Conservation (phyloP, 2,797 vertebrate genomes). For the Sebastes wilsoni region DNA sequence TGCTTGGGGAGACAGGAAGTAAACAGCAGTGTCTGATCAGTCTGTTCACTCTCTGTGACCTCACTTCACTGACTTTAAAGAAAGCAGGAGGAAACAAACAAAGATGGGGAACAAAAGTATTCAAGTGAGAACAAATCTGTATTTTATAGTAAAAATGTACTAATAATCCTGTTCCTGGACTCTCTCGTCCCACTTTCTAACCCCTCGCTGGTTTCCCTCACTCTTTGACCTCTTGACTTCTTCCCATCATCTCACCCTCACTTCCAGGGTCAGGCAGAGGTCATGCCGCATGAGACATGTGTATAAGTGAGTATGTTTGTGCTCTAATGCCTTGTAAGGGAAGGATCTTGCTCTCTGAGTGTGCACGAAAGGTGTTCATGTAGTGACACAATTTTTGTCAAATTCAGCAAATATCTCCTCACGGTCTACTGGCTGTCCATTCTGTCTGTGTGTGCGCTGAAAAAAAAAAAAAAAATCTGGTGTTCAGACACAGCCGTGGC, state of each 20-base stretch:
- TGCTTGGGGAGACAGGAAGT: slow-evolving; percentile 42
- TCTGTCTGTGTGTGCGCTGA: too few species aligned
- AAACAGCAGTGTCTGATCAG: slow-evolving; percentile 15
- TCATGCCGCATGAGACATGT: background rate
- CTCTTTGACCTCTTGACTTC: slow-evolving; percentile 23
- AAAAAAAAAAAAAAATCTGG: too few species aligned
- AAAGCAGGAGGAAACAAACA: background rate
- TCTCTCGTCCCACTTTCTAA: background rate
- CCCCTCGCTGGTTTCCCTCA: background rate
- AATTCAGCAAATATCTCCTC: too few species aligned
- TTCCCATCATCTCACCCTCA: slow-evolving; percentile 6
- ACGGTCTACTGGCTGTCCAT: fast-evolving
- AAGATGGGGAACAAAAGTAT: background rate
- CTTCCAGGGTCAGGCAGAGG: slow-evolving; percentile 36
- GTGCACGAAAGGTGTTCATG: background rate
- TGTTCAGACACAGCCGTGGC: too few species aligned
- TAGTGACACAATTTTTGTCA: background rate
- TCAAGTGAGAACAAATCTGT: background rate
- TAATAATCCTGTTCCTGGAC: background rate
- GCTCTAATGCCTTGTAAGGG: background rate
- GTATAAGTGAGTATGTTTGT: background rate
- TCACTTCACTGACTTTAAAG: background rate
- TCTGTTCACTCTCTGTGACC: background rate
- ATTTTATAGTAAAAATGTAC: background rate
- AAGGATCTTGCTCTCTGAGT: background rate